Conservation (phyloP, 2,113 vertebrate species). For the Pao palembangensis region DNA sequence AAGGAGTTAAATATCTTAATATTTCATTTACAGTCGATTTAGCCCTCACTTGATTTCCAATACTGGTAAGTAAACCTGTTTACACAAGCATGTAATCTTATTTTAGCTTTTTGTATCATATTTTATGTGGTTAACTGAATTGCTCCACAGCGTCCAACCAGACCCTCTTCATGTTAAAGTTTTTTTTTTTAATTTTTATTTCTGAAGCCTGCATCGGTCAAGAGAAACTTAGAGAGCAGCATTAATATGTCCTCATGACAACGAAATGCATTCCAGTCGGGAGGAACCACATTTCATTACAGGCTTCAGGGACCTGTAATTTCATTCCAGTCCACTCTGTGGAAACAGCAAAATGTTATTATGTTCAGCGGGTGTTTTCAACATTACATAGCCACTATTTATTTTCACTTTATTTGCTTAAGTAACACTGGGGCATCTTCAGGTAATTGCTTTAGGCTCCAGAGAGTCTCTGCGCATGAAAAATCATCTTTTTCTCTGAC, state of each 20-base stretch:
- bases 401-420: slow-evolving; percentile 76
- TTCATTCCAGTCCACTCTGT: slow-evolving; percentile 79
- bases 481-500: slow-evolving; percentile 72
- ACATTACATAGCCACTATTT: slow-evolving; percentile 75
- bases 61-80: slow-evolving; percentile 1
- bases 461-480: slow-evolving; percentile 70
- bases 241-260: slow-evolving; percentile 71
- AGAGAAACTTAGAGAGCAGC: slow-evolving; percentile 61
- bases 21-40: slow-evolving; percentile 5
- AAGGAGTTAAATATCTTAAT: neutral
- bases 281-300: slow-evolving; percentile 73
- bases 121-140: slow-evolving; percentile 36
- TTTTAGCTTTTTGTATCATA: slow-evolving; percentile 33
- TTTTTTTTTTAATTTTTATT: slow-evolving; percentile 48
- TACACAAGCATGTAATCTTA: slow-evolving; percentile 19
- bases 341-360: slow-evolving; percentile 77
- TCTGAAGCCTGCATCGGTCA: slow-evolving; percentile 55
- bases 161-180: slow-evolving; percentile 39
- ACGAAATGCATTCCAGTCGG: slow-evolving; percentile 71
- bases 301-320: slow-evolving; percentile 76
- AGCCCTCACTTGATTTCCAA: slow-evolving; percentile 1
- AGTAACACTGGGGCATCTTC: slow-evolving; percentile 70
- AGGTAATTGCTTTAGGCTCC: slow-evolving; percentile 77
- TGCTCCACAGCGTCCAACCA: slow-evolving; percentile 5
- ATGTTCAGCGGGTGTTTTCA: slow-evolving; percentile 73